These are phyloP conservation scores for Eptatretus burgeri DNA, from an alignment of 2,113 vertebrate genomes.

Conservation along the genomic window DNA sequence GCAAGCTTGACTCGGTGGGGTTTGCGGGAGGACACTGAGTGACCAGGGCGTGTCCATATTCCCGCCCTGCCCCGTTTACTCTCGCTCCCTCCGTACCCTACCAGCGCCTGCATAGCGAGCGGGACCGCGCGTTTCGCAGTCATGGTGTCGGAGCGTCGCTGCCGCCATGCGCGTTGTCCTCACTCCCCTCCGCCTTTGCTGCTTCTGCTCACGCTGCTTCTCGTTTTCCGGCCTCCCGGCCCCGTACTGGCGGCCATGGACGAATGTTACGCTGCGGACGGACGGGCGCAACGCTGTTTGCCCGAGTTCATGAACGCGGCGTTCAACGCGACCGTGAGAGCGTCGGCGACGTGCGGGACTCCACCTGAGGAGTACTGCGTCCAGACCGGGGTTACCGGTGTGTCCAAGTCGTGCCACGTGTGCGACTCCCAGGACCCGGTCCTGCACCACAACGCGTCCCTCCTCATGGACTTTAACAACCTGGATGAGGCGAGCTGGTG, in stretches of 20 bases:
- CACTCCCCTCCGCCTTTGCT: too few species aligned
- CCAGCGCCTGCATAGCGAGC: too few species aligned
- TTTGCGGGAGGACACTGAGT: too few species aligned
- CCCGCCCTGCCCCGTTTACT: too few species aligned
- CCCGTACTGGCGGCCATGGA: constrained; percentile 34
- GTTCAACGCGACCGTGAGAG: constrained; percentile 65
- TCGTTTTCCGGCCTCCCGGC: too few species aligned
- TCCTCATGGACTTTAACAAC: constrained; percentile 94
- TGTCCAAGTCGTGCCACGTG: constrained; percentile 94
- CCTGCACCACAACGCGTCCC: constrained; percentile 46
- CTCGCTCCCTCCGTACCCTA: too few species aligned
- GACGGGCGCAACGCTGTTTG: constrained; percentile 55
- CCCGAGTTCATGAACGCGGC: constrained; percentile 94
- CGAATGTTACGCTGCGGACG: constrained; percentile 35
- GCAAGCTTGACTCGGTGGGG: too few species aligned
- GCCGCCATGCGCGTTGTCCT: too few species aligned
- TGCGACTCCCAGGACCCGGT: constrained; percentile 45
- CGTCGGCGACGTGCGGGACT: constrained; percentile 69
- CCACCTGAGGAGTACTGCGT: constrained; percentile 95
- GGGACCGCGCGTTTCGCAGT: too few species aligned
- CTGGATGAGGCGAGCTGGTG: constrained; percentile 90
- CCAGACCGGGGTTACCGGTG: constrained; percentile 84
- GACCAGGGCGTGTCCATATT: too few species aligned
- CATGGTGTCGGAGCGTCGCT: too few species aligned
- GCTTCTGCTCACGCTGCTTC: too few species aligned